Percentiles rank a stretch among this genome's conserved stretches.
Evolutionary conservation across 2,888 invertebrate species (phyloP).

Genomic region (Caenorhabditis sp.): DNA sequence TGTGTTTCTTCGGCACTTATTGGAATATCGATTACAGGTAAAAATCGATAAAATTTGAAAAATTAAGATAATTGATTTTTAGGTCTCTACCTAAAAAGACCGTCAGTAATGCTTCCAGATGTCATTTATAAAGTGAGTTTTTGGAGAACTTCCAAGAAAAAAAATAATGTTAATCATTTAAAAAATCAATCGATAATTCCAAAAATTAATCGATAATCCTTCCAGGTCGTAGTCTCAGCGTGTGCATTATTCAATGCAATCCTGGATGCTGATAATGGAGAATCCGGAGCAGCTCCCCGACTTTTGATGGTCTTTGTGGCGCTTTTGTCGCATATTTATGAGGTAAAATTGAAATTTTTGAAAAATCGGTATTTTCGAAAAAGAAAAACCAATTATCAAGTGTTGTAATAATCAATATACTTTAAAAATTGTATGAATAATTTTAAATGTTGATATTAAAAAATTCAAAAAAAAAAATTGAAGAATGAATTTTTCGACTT

Average conservation of each 20-base stretch:
- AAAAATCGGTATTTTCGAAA: neutral
- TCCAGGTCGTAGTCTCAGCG: slow-evolving; percentile 56
- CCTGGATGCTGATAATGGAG: slow-evolving; percentile 61
- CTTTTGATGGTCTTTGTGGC: slow-evolving; percentile 58
- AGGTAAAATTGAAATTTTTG: slow-evolving; percentile 35
- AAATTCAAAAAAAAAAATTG: neutral
- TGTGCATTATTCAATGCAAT: slow-evolving; percentile 66
- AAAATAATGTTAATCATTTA: neutral
- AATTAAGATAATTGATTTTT: neutral
- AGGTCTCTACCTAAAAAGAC: slow-evolving; percentile 61
- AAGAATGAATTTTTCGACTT: no score
- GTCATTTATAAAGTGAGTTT: slow-evolving; percentile 58
- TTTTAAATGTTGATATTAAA: neutral
- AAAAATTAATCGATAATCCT: neutral
- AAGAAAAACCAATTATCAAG: no score
- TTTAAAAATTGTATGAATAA: no score
- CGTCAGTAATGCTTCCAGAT: slow-evolving; percentile 66
- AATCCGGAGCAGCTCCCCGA: slow-evolving; percentile 41
- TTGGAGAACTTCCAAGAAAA: no score
- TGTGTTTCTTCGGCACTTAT: slow-evolving; percentile 63
- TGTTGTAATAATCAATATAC: no score
- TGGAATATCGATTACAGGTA: slow-evolving; percentile 61
- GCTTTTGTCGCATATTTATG: slow-evolving; percentile 58
- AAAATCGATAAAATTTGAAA: no score
- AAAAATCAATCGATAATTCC: neutral